Evolutionary conservation across 53 echinoderm and acorn worm species (phyloP), one percentile per base, ranked within the genome.

Genomic region (Hippasteria phrygiana): DNA sequence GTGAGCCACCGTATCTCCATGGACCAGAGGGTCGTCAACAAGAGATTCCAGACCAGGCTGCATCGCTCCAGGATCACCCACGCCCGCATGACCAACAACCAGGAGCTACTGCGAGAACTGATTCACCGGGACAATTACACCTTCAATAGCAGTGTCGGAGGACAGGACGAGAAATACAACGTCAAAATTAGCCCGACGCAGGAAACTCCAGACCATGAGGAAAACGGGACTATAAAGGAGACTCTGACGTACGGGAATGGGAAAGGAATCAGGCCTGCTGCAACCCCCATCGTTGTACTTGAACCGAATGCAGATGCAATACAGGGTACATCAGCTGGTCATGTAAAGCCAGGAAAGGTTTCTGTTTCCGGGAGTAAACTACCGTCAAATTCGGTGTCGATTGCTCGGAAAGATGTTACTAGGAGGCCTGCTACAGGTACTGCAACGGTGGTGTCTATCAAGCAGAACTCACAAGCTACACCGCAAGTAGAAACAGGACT

Each of bases 71-170:
- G 91, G 73, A 43, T 98, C 56, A 90, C 78, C 80, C 94, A 98
- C 70, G 99, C 99, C 67, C 88, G 96, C 70, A 91, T 96, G 96
- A 98, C 94, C n/a, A 91, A 92, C 2, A 96, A 98, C 62, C 89
- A 45, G 75, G 99, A 96, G 34, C 93, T 95, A 88, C 77, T 98
- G 2, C 67, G 89, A 41, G 88, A 98, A 47, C 76, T 98, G 26
- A 63, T 94, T 28, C 87, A 64, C 59, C 90, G 94, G 35, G 95
- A 94, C 55, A 95, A 92, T 78, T 94, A 87, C 75, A 87, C 87
- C 34, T 91, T 87, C 69, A 91, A 88, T 51, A 81, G 88, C 38
- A 81, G 76, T 16, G 89, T 83, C 13, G 84, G 90, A n/a, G 88
- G 83, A n/a, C 90, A 90, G 39, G 93, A 90, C 27, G 88, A 80